Percentiles rank a stretch among this genome's conserved stretches.
Evolutionary conservation across 2,797 vertebrate species (phyloP).

Genomic region (Lepilemur septentrionalis): DNA sequence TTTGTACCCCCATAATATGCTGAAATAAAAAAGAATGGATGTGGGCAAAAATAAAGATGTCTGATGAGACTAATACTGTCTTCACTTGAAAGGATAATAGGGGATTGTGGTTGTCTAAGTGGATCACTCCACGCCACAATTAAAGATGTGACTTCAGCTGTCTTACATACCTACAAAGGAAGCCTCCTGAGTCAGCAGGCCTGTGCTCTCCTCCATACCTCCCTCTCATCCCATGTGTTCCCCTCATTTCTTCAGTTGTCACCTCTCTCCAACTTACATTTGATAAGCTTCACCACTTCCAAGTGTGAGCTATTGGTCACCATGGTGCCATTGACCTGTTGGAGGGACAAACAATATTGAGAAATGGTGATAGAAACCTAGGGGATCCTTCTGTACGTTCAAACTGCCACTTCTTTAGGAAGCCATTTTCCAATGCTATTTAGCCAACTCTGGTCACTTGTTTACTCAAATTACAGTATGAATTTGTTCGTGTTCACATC

Average conservation of each 20-base stretch:
- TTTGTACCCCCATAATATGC: no score
- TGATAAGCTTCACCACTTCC: slow-evolving; percentile 97
- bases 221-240: not conserved
- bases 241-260: not conserved
- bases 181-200: not conserved
- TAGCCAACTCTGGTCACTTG: not conserved
- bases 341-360: not conserved
- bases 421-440: not conserved
- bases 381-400: not conserved
- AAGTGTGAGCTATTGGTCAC: slow-evolving; percentile 96
- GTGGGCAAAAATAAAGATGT: not conserved
- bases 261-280: slow-evolving; percentile 89
- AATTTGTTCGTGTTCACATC: not conserved
- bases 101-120: not conserved
- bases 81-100: not conserved
- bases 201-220: not conserved
- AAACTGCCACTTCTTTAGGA: not conserved
- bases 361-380: not conserved
- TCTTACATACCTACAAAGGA: not conserved
- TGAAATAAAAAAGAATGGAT: not conserved
- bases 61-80: not conserved
- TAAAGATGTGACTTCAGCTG: not conserved
- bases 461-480: not conserved
- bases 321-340: slow-evolving; percentile 94
- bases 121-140: not conserved